These are phyloP conservation scores for Ichneumoninae sp. DNA, from an alignment of 2,888 invertebrate species.

Conservation along the genomic window DNA sequence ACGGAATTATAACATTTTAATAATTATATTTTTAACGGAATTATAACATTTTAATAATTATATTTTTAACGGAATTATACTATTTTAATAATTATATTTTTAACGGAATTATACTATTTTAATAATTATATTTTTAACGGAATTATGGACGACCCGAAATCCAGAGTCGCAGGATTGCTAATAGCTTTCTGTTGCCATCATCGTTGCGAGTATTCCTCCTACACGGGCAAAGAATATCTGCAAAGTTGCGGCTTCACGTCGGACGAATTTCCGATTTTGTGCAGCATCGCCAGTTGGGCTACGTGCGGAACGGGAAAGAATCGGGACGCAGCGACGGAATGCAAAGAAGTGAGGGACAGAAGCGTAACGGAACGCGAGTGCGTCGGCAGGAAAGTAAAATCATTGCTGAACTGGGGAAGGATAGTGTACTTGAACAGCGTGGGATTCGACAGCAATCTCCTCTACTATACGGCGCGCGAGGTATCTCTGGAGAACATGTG, in stretches of 20 bases:
- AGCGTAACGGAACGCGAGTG: conserved; percentile 85
- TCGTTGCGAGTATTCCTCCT: conserved; percentile 90
- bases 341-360: conserved; percentile 52
- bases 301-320: conserved; percentile 91
- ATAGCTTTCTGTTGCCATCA: conserved; percentile 97
- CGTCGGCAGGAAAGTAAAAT: conserved; percentile 91
- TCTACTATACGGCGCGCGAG: conserved; percentile 88
- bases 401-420: conserved; percentile 91
- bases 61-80: background rate
- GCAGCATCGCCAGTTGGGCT: conserved; percentile 95
- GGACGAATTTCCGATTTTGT: conserved; percentile 90
- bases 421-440: conserved; percentile 86
- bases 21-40: too few species aligned
- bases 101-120: background rate
- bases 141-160: conserved; percentile 74
- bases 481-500: conserved; percentile 93
- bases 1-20: background rate
- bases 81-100: background rate
- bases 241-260: conserved; percentile 85
- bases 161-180: conserved; percentile 86
- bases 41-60: background rate
- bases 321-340: conserved; percentile 77
- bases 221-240: conserved; percentile 89
- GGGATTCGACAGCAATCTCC: conserved; percentile 87
- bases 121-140: too few species aligned